Percentiles rank a stretch among this genome's conserved stretches.
Evolutionary conservation across 2,888 invertebrate species (phyloP).

Genomic region (Proisotoma minuta): DNA sequence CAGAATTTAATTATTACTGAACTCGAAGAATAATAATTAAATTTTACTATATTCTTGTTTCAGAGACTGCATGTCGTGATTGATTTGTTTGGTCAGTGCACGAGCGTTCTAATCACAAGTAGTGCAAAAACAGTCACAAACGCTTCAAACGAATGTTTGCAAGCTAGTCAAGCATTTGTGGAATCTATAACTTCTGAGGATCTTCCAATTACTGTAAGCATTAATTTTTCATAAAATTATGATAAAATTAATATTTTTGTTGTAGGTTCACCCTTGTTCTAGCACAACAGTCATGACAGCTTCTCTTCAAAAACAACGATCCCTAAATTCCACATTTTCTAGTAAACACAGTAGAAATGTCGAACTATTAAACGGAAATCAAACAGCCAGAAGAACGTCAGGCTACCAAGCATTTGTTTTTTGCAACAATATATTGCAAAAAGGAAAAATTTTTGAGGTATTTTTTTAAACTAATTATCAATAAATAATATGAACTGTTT

Average conservation of each 20-base stretch:
- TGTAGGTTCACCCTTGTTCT: too few species aligned
- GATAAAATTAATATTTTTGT: too few species aligned
- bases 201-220: constrained; percentile 32
- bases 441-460: constrained; percentile 67
- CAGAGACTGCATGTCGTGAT: constrained; percentile 76
- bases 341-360: constrained; percentile 76
- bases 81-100: constrained; percentile 74
- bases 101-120: constrained; percentile 67
- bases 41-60: constrained; percentile 43
- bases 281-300: too few species aligned
- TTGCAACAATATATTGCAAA: constrained; percentile 55
- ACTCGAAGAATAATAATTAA: constrained; percentile 1
- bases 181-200: too few species aligned
- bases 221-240: constrained; percentile 18
- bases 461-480: neutral
- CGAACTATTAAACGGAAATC: constrained; percentile 60
- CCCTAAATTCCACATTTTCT: constrained; percentile 63
- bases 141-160: constrained; percentile 35
- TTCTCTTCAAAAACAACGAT: too few species aligned
- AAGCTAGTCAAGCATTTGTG: constrained; percentile 26
- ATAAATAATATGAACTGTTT: neutral
- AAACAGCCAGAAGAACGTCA: constrained; percentile 66
- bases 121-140: constrained; percentile 38
- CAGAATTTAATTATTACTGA: neutral
- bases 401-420: constrained; percentile 75